Conservation (phyloP, 2,113 vertebrate genomes). For the Myrmecophaga tridactyla region DNA sequence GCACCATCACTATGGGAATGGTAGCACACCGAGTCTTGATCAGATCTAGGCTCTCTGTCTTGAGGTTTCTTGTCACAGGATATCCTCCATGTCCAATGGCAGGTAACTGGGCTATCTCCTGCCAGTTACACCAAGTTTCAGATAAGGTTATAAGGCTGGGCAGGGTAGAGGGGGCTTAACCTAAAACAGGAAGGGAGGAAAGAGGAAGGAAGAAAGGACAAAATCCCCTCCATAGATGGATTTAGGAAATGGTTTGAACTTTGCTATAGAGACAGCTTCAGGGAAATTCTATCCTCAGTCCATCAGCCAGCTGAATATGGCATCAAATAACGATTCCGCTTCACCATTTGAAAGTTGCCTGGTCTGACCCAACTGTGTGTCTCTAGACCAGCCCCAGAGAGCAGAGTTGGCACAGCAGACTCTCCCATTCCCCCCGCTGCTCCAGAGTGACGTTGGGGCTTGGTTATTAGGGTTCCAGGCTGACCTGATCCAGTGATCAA, state of each 20-base stretch:
- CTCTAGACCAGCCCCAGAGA: not conserved
- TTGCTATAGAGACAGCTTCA: not conserved
- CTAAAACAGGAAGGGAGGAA: slow-evolving; percentile 17
- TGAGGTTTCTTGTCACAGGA: not conserved
- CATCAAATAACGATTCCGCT: not conserved
- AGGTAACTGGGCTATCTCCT: not conserved
- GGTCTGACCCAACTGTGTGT: not conserved
- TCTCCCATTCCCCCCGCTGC: not conserved
- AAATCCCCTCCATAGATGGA: not conserved
- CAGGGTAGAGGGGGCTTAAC: not conserved
- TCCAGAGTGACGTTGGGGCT: not conserved
- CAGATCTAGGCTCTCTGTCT: not conserved
- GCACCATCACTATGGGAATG: not conserved
- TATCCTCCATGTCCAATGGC: not conserved
- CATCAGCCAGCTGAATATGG: not conserved
- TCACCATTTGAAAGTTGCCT: not conserved
- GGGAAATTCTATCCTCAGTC: slow-evolving; percentile 29
- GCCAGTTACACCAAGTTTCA: slow-evolving; percentile 43
- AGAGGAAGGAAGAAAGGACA: not conserved
- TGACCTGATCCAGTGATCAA: not conserved
- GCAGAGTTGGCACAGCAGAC: not conserved
- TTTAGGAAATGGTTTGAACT: slow-evolving; percentile 44
- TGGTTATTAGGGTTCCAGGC: not conserved
- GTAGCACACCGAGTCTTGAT: not conserved
- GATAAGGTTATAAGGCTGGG: not conserved